phyloP scores from a whole-genome alignment of 2,113 vertebrate species.

The Caracal caracal region DNA sequence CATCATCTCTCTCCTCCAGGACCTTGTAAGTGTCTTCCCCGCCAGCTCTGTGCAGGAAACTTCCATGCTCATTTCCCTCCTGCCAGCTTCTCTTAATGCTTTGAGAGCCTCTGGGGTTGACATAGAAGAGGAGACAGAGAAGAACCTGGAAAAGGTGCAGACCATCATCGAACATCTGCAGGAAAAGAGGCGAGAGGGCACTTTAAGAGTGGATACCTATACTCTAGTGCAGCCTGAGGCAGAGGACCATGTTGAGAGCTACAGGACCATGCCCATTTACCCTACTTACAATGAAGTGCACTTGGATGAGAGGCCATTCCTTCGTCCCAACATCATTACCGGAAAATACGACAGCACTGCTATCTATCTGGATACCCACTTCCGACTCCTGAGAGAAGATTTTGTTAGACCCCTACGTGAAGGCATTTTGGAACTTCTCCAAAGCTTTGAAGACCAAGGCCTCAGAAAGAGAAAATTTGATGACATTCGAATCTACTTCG shows the following conservation, averaged over 20 bases:
- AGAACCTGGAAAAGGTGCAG: conserved; percentile 86
- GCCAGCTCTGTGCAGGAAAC: conserved; percentile 89
- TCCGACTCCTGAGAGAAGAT: conserved; percentile 95
- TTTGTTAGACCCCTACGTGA: conserved; percentile 94
- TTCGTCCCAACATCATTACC: conserved; percentile 90
- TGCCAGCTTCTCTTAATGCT: conserved; percentile 87
- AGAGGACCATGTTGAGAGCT: conserved; percentile 84
- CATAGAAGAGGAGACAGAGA: conserved; percentile 86
- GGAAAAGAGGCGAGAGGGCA: conserved; percentile 91
- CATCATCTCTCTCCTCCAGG: conserved; percentile 90
- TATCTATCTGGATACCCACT: conserved; percentile 95
- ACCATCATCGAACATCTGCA: conserved; percentile 88
- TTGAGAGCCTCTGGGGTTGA: conserved; percentile 89
- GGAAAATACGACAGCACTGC: conserved; percentile 88
- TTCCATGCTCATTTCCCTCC: conserved; percentile 88
- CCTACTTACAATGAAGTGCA: conserved; percentile 91
- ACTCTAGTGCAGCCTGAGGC: conserved; percentile 80
- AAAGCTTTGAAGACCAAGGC: conserved; percentile 82
- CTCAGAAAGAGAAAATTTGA: conserved; percentile 89
- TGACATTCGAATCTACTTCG: conserved; percentile 93
- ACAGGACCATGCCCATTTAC: conserved; percentile 90
- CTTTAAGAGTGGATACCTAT: conserved; percentile 89
- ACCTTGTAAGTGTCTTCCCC: conserved; percentile 91
- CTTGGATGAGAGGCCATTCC: conserved; percentile 88
- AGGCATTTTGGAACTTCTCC: conserved; percentile 91